Percentiles rank a stretch among this genome's conserved stretches.
phyloP scores from a whole-genome alignment of 2,797 vertebrate genomes.

The Ctenopoma kingsleyae region DNA sequence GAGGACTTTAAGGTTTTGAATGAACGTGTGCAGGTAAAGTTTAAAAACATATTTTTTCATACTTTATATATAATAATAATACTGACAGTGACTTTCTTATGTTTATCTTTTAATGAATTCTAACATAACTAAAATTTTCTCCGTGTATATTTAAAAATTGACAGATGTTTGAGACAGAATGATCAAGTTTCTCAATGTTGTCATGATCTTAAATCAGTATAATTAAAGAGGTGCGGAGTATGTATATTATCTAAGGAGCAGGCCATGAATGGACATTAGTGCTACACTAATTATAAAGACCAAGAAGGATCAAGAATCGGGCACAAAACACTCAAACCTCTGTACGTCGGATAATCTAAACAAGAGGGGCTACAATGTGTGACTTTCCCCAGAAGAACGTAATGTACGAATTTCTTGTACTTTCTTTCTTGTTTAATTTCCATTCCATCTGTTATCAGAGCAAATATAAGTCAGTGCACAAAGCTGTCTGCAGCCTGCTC shows the following conservation, averaged over 20 bases:
- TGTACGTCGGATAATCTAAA: neutral
- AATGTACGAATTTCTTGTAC: neutral
- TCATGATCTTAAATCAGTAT: neutral
- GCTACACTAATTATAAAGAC: neutral
- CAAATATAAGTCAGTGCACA: constrained; percentile 42
- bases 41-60: no score
- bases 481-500: constrained; percentile 6
- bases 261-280: no score
- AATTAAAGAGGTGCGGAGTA: neutral
- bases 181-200: neutral
- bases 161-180: neutral
- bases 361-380: neutral
- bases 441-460: constrained; percentile 38
- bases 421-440: constrained; percentile 28
- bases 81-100: neutral
- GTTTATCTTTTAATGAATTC: neutral
- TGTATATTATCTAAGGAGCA: neutral
- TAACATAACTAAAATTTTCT: no score
- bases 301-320: neutral
- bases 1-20: neutral
- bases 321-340: neutral
- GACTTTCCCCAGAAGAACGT: neutral
- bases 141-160: no score
- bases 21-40: neutral
- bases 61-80: neutral